These are phyloP conservation scores for Amblyjoppa fuscipennis DNA, from an alignment of 2,888 invertebrate species.

Conservation along the genomic window DNA sequence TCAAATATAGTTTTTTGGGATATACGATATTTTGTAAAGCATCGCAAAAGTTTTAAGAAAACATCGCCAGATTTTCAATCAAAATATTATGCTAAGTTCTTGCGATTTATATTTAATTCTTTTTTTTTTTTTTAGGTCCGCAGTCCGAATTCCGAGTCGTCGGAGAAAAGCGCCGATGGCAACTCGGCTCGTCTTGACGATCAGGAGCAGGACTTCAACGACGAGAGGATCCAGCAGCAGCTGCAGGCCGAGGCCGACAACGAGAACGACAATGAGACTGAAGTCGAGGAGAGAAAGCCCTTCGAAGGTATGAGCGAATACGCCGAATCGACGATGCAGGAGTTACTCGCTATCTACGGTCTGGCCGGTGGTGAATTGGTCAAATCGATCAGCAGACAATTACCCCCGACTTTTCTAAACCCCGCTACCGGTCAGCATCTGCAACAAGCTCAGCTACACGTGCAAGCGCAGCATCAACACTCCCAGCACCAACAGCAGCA, in stretches of 20 bases:
- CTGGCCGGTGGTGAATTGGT: slow-evolving; percentile 84
- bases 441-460: slow-evolving; percentile 72
- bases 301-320: slow-evolving; percentile 86
- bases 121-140: slow-evolving; percentile 74
- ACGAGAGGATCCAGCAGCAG: slow-evolving; percentile 61
- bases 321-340: slow-evolving; percentile 87
- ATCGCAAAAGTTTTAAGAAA: no score
- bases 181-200: slow-evolving; percentile 78
- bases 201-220: slow-evolving; percentile 72
- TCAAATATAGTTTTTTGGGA: no score
- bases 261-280: slow-evolving; percentile 77
- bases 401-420: slow-evolving; percentile 84
- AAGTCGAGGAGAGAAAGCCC: slow-evolving; percentile 78
- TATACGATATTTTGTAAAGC: no score
- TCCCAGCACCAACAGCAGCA: slow-evolving; percentile 55
- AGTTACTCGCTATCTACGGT: slow-evolving; percentile 86
- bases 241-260: slow-evolving; percentile 73
- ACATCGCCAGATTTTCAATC: no score
- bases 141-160: slow-evolving; percentile 83
- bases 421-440: slow-evolving; percentile 79
- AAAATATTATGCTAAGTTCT: no score
- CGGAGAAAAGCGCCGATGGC: slow-evolving; percentile 80
- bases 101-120: neutral
- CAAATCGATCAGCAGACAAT: slow-evolving; percentile 83
- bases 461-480: slow-evolving; percentile 52